Base-by-base conservation (phyloP, 2,113 vertebrate genomes). In the Bufo gargarizans region DNA sequence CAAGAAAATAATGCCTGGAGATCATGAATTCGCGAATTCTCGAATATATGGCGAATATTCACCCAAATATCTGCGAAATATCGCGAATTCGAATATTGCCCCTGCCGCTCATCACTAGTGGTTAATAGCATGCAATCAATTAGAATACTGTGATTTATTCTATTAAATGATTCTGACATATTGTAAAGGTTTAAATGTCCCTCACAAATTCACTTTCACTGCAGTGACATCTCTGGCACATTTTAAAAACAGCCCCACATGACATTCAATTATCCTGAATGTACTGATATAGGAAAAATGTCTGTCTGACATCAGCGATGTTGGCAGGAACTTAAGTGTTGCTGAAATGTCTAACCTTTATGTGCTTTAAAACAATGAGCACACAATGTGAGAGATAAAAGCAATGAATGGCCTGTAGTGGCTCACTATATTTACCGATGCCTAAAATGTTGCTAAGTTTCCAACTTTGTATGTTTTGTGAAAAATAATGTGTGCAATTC, bases 271-370 rank as follows among this genome's bases (percentile, higher is more conserved):
- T 83, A 83, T 67, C 61, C 47, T 83, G 20, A 83, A 83, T 69
- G 17, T 83, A 22, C 81, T 53, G 63, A 83, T 83, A 67, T 45
- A 16, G 47, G 49, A 69, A 50, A n/a, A 69, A 83, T 45, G 63
- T 83, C 81, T 69, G 81, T 83, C 43, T 10, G 59, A 69, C 61
- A 50, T 67, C 63, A 53, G 81, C 9, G 22, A 9, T 65, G 3
- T 22, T 82, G 80, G 59, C 58, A 63, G 43, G 17, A 43, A 16
- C 14, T 49, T 58, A 82, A 82, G 80, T 82, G 80, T 63, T 82
- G 80, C 80, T 49, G 49, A 83, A 49, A 83, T 49, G 81, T 83
- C 58, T 83, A 63, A 83, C 81, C 81, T 83, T 83, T 63, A 69
- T 83, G 19, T 7, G 61, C 81, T 69, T 83, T 12, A 69, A 69